Evolutionary conservation across 30 jellyfish, hydroid and myxozoan species (phyloP).

Genomic region (Nemopilema nomurai): DNA sequence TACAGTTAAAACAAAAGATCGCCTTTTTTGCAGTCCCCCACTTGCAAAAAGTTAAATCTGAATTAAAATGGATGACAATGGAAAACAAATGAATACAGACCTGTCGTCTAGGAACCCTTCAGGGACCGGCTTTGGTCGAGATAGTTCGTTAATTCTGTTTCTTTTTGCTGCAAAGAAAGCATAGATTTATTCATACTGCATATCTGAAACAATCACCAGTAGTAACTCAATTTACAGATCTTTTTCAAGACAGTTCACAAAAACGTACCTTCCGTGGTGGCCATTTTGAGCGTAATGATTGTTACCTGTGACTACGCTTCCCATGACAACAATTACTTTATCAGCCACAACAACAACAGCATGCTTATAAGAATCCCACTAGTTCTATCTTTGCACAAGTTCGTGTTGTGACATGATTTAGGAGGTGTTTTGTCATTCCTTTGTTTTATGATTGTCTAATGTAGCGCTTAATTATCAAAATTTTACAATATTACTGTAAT

Average conservation of each 20-base stretch:
- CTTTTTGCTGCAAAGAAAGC: background rate
- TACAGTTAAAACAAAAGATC: background rate
- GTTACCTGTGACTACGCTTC: constrained; percentile 4
- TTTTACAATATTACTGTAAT: too few species aligned
- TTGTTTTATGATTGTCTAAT: too few species aligned
- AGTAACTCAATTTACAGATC: too few species aligned
- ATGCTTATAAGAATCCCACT: background rate
- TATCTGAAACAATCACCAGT: background rate
- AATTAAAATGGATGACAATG: too few species aligned
- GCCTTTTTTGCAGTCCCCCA: too few species aligned
- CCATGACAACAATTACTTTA: constrained; percentile 4
- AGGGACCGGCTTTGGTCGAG: constrained; percentile 87
- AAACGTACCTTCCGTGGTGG: constrained; percentile 35
- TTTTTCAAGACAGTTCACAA: background rate
- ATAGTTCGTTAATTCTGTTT: constrained; percentile 62
- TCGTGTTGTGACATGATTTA: too few species aligned
- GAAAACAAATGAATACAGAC: constrained; percentile 43
- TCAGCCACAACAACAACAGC: constrained; percentile 23
- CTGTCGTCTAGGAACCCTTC: constrained; percentile 83
- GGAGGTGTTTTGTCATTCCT: too few species aligned
- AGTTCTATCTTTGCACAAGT: too few species aligned
- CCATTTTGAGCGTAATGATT: constrained; percentile 26
- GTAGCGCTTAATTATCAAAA: too few species aligned
- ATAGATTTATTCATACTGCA: background rate
- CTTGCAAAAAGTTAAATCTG: too few species aligned